Evolutionary conservation across 92 coral and sea anemone species (phyloP).

Genomic region (Hydrozoanthus gracilis): DNA sequence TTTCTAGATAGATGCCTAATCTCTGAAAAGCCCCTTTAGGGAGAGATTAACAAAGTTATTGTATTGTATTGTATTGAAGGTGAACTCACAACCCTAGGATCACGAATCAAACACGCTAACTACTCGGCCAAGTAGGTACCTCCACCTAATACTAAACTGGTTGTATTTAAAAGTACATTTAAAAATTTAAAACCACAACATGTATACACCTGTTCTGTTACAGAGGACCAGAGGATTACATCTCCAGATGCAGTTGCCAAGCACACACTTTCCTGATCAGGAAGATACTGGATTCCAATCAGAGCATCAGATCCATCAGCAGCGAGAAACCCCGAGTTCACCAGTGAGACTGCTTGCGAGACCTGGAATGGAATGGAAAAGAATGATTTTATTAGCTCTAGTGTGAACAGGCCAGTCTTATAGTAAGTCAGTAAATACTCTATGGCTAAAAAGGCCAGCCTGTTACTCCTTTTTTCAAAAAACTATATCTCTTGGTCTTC

Average conservation of each 20-base stretch:
- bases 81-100: not conserved
- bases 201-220: slow-evolving; percentile 70
- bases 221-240: slow-evolving; percentile 81
- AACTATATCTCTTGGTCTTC: too few species aligned
- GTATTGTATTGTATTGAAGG: too few species aligned
- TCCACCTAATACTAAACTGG: too few species aligned
- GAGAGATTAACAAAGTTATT: too few species aligned
- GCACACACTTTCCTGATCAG: slow-evolving; percentile 93
- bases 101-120: too few species aligned
- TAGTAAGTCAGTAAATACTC: too few species aligned
- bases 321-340: slow-evolving; percentile 64
- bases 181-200: not conserved
- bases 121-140: not conserved
- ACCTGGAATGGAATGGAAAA: slow-evolving; percentile 49
- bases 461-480: too few species aligned
- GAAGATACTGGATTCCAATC: slow-evolving; percentile 91
- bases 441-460: too few species aligned
- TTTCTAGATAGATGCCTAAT: too few species aligned
- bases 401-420: not conserved
- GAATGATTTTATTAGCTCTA: not conserved
- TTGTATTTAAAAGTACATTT: too few species aligned
- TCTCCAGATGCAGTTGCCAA: slow-evolving; percentile 83
- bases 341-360: slow-evolving; percentile 66
- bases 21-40: too few species aligned
- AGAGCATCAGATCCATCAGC: slow-evolving; percentile 69